Conservation (phyloP, 2,113 vertebrate species). For the Pelvicachromis taeniatus region DNA sequence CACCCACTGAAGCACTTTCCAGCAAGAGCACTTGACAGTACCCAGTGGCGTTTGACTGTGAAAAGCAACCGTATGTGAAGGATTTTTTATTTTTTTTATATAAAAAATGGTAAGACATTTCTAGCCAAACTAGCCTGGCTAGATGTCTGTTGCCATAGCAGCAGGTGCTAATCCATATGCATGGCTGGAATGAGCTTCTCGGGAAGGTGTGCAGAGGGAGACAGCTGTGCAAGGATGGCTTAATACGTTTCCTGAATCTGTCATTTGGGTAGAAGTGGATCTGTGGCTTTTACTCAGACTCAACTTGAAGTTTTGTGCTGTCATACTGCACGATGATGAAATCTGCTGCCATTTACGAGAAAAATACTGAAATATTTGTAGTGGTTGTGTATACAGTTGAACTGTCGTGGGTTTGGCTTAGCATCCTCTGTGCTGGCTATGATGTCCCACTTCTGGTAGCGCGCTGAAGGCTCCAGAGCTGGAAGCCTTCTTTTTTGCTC, state of each 20-base stretch:
- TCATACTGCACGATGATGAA: neutral
- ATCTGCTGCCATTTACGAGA: neutral
- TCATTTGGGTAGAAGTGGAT: neutral
- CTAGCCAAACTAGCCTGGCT: neutral
- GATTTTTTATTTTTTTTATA: neutral
- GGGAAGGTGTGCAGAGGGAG: neutral
- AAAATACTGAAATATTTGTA: neutral
- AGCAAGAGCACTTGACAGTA: constrained; percentile 8
- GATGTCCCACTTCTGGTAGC: constrained; percentile 3
- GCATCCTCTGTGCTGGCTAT: neutral
- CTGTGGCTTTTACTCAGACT: neutral
- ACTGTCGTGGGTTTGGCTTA: neutral
- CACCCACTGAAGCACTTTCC: constrained; percentile 13
- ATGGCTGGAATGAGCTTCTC: neutral
- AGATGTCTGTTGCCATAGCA: constrained; percentile 24
- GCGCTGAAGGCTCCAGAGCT: neutral
- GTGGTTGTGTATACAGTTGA: neutral
- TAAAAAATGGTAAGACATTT: neutral
- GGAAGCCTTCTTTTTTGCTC: neutral
- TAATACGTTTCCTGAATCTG: neutral
- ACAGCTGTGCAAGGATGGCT: neutral
- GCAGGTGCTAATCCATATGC: constrained; percentile 23
- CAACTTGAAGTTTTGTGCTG: neutral
- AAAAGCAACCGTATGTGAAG: constrained; percentile 9
- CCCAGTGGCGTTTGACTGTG: constrained; percentile 11